Percentiles rank a stretch among this genome's conserved stretches.
Conservation (phyloP, 2,888 invertebrate species). For the Bellardia pandia region DNA sequence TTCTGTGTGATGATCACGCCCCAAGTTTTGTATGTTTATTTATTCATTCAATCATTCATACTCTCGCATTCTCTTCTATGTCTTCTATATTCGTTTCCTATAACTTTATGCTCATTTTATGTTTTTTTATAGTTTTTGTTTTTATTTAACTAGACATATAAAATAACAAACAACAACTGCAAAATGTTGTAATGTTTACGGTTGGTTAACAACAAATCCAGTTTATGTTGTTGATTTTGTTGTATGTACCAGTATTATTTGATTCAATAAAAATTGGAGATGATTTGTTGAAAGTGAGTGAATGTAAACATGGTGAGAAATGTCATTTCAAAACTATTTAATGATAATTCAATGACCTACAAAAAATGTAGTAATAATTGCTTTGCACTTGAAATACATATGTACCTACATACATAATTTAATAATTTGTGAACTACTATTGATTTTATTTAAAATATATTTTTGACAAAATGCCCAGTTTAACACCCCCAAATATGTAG, state of each 20-base stretch:
- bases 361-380: not conserved
- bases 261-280: conserved; percentile 33
- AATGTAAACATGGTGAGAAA: conserved; percentile 3
- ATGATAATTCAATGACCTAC: no score
- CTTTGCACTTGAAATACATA: conserved; percentile 15
- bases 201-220: conserved; percentile 61
- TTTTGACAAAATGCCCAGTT: conserved; percentile 2
- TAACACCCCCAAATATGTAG: not conserved
- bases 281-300: conserved; percentile 10
- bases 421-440: not conserved
- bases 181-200: conserved; percentile 55
- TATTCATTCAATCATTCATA: conserved; percentile 41
- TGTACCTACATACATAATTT: not conserved
- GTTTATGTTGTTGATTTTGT: conserved; percentile 34
- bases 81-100: conserved; percentile 44
- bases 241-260: not conserved
- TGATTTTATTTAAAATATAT: not conserved
- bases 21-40: conserved; percentile 65
- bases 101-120: conserved; percentile 48
- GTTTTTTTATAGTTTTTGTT: conserved; percentile 37
- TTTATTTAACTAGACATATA: conserved; percentile 8
- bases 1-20: conserved; percentile 70
- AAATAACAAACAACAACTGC: conserved; percentile 7
- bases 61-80: conserved; percentile 55
- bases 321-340: not conserved